Evolutionary conservation across 2,113 vertebrate species (phyloP).

Genomic region (Archilochus colubris): DNA sequence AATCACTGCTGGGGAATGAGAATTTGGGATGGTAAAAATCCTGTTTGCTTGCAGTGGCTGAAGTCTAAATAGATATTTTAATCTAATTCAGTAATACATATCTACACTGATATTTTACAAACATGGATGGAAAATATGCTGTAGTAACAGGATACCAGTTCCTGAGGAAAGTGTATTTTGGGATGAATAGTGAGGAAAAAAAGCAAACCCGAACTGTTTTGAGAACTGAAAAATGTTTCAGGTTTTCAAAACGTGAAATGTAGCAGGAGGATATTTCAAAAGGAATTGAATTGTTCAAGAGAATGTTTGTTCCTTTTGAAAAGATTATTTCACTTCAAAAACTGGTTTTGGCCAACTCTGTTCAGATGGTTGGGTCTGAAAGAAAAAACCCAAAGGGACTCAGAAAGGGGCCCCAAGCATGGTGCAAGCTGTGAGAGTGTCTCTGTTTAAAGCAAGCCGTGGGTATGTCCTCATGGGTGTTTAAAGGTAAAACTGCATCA

Average conservation of each 20-base stretch:
- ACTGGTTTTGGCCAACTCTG: neutral
- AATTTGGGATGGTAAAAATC: neutral
- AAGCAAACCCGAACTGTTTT: neutral
- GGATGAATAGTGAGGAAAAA: neutral
- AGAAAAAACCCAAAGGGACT: neutral
- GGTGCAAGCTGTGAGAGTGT: fast-evolving
- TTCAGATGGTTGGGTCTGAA: neutral
- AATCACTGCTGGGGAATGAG: neutral
- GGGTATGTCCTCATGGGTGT: neutral
- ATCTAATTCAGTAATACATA: neutral
- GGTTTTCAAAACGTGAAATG: neutral
- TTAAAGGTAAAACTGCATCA: neutral
- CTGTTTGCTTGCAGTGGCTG: neutral
- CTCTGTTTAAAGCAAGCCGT: neutral
- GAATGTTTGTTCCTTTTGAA: neutral
- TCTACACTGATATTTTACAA: neutral
- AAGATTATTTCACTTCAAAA: neutral
- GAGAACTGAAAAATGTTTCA: neutral
- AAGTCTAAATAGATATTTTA: conserved; percentile 12
- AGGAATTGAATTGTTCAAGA: neutral
- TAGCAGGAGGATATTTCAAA: neutral
- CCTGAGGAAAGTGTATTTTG: conserved; percentile 16
- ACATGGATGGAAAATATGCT: neutral
- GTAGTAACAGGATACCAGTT: neutral
- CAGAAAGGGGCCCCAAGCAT: neutral